Evolutionary conservation across 2,113 vertebrate species (phyloP).

Genomic region (Dermatemys mawii): DNA sequence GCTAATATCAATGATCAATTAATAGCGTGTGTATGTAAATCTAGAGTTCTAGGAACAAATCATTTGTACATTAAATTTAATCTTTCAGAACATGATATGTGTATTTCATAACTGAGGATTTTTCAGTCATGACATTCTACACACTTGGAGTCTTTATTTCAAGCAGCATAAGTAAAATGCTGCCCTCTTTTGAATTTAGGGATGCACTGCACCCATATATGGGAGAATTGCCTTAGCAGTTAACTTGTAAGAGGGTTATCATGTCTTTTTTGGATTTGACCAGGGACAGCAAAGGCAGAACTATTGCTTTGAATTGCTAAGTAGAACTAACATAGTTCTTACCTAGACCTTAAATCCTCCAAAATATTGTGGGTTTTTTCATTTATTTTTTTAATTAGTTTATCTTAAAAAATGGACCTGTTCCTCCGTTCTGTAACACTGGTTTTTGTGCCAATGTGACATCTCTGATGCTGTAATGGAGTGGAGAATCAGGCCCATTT

Average conservation of each 20-base stretch:
- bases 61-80: neutral
- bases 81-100: neutral
- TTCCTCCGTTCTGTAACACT: neutral
- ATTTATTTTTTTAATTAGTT: neutral
- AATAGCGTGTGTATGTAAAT: conserved; percentile 12
- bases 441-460: neutral
- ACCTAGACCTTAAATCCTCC: rapidly evolving
- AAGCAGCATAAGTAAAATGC: conserved; percentile 74
- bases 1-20: neutral
- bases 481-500: neutral
- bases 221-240: neutral
- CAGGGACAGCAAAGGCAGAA: neutral
- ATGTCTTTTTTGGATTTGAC: neutral
- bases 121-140: conserved; percentile 39
- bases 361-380: neutral
- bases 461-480: neutral
- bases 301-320: neutral
- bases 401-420: neutral
- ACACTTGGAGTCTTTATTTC: neutral
- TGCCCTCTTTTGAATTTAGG: conserved; percentile 83
- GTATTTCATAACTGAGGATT: neutral
- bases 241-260: rapidly evolving
- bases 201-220: conserved; percentile 54
- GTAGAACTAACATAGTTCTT: neutral
- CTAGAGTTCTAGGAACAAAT: neutral